These are phyloP conservation scores for Rhynchopsitta pachyrhyncha DNA, from an alignment of 2,113 vertebrate genomes.

Conservation along the genomic window DNA sequence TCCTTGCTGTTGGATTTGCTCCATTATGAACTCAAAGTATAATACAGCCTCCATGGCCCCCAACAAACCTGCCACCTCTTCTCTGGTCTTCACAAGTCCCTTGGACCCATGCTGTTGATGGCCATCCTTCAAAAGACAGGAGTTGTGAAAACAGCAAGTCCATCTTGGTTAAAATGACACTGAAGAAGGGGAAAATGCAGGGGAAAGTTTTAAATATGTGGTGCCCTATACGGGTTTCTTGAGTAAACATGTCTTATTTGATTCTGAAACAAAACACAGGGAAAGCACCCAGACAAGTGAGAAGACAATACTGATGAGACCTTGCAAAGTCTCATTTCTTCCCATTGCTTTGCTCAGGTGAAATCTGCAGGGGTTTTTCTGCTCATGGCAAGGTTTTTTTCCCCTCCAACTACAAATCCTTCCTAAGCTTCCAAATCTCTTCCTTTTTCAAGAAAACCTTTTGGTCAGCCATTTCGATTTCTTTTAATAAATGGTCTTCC, in stretches of 20 bases:
- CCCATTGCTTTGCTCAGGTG: background rate
- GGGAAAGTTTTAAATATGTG: background rate
- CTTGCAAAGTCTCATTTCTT: background rate
- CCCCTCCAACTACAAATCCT: background rate
- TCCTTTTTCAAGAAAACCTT: background rate
- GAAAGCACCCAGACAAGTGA: background rate
- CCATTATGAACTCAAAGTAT: rapidly evolving
- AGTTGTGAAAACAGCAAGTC: background rate
- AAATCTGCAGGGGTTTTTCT: background rate
- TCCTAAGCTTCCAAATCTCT: background rate
- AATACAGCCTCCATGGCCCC: background rate
- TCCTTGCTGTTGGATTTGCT: background rate
- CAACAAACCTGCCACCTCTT: background rate
- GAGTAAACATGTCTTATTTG: background rate
- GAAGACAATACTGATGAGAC: background rate
- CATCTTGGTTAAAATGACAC: background rate
- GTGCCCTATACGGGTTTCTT: background rate
- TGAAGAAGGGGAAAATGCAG: background rate
- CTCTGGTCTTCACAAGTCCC: background rate
- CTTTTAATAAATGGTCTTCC: conserved; percentile 23
- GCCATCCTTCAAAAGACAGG: background rate
- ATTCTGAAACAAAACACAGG: background rate
- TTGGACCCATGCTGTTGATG: background rate
- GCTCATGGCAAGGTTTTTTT: background rate
- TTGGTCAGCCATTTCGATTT: conserved; percentile 20